Percentiles rank a stretch among this genome's conserved stretches.
Evolutionary conservation across 2,888 invertebrate genomes (phyloP).

Genomic region (Leptopterna dolabrata): DNA sequence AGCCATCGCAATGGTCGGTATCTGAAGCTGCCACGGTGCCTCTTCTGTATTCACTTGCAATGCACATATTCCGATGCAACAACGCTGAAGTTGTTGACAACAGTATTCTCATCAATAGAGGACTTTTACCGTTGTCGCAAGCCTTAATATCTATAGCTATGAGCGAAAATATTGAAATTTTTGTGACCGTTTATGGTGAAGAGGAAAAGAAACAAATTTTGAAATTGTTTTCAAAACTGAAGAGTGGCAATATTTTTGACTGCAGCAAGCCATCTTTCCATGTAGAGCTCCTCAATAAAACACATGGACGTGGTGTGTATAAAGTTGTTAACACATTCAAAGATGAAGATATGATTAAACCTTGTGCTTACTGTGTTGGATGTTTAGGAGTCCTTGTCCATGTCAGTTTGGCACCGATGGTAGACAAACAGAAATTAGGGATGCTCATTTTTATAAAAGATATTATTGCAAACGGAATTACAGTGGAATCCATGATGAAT

Average conservation of each 20-base stretch:
- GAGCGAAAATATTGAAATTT: slow-evolving; percentile 68
- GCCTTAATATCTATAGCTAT: slow-evolving; percentile 67
- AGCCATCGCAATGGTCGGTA: slow-evolving; percentile 69
- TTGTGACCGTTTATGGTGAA: slow-evolving; percentile 67
- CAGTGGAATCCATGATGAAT: background rate
- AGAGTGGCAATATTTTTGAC: slow-evolving; percentile 1
- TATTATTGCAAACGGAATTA: background rate
- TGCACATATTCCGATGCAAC: background rate
- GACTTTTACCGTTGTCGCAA: slow-evolving; percentile 72
- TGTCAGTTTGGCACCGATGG: background rate
- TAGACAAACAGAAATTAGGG: slow-evolving; percentile 6
- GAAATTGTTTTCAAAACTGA: background rate
- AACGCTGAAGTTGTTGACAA: background rate
- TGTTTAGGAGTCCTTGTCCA: background rate
- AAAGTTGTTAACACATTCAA: slow-evolving; percentile 43
- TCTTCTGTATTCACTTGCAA: slow-evolving; percentile 69
- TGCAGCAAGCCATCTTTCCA: background rate
- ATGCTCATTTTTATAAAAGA: background rate
- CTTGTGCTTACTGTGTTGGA: slow-evolving; percentile 1
- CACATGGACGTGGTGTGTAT: slow-evolving; percentile 35
- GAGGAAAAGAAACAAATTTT: slow-evolving; percentile 5
- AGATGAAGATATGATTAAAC: slow-evolving; percentile 34
- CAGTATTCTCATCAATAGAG: slow-evolving; percentile 64
- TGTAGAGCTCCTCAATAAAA: slow-evolving; percentile 19
- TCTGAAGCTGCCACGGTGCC: slow-evolving; percentile 71